Conservation (phyloP, 2,113 vertebrate genomes). For the Oophaga pumilio region DNA sequence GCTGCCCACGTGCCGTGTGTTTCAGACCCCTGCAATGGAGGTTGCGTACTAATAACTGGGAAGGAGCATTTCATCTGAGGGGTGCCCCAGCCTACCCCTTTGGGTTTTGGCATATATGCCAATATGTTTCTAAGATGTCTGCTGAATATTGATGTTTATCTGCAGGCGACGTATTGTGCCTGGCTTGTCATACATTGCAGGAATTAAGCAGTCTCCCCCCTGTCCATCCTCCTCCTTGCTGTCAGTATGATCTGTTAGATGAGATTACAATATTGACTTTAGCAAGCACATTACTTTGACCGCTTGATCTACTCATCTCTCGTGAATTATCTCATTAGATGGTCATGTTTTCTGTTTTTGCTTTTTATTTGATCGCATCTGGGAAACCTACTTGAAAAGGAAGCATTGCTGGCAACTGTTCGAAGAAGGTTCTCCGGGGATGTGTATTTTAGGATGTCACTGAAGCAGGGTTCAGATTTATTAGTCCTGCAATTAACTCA, state of each 20-base stretch:
- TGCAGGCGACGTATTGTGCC: background rate
- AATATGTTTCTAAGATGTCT: background rate
- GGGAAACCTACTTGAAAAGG: background rate
- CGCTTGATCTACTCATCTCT: background rate
- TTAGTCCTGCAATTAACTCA: background rate
- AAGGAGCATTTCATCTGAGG: background rate
- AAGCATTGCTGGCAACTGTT: background rate
- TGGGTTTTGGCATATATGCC: background rate
- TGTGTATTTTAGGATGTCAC: background rate
- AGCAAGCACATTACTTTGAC: background rate
- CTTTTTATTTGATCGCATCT: constrained; percentile 11
- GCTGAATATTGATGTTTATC: too few species aligned
- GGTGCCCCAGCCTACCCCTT: background rate
- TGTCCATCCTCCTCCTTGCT: background rate
- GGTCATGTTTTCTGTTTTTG: constrained; percentile 5
- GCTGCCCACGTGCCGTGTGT: too few species aligned
- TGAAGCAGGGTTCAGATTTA: background rate
- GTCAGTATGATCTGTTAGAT: constrained; percentile 12
- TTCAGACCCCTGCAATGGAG: too few species aligned
- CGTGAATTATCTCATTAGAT: background rate
- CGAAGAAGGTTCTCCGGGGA: background rate
- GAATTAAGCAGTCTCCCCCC: background rate
- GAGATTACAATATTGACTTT: constrained; percentile 15
- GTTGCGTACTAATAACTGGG: background rate
- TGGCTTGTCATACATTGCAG: background rate